Base-by-base conservation (phyloP, 2,113 vertebrate species). In the Willisornis vidua region DNA sequence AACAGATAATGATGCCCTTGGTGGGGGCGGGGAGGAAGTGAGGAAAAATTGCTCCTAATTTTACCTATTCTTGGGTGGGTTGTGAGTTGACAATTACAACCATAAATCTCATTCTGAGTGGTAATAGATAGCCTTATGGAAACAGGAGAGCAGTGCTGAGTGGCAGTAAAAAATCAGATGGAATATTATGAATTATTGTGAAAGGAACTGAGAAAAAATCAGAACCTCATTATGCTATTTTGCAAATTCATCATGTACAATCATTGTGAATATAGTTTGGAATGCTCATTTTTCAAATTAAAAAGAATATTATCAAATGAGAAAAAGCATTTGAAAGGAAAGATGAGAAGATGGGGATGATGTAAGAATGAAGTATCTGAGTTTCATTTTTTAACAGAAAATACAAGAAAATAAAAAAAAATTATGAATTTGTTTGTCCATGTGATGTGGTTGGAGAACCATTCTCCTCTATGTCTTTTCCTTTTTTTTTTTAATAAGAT, bases 61-160 rank as follows among this genome's bases (percentile, higher is more conserved):
- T 94, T 72, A 54, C 17, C 14, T 88, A 65, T 93, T 92, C 55
- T 93, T 86, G 20, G 17, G 39, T 80, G 33, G 31, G 25, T 62
- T 80, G 41, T 85, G 75, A 58, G 37, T 68, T 88, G 85, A 74
- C 78, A 90, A 74, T 94, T 96, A 84, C n/a, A 90, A 35, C 59
- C 14, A 51, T 93, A 83, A 93, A 93, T 92, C 88, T 96, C 90
- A 92, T 97, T 95, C 68, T 71, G 58, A 83, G 31, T 73, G 18
- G 35, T 94, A 97, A 95, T 97, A 94, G 94, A 92, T 90, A 92
- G 75, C 25, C 10, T 88, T 86, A 80, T 93, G 75, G 75, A 96
- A 94, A 80, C 23, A 62, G 37, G 33, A 88, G 39, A 90, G 59
- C 45, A 59, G 19, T 2, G 5, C 71, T 96, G 41, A 90, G 18